A percentile compares a stretch with the other conserved stretches of the same genome.
Conservation (phyloP, 1,140 invertebrate genomes). For the Drosophila pruinosa region DNA sequence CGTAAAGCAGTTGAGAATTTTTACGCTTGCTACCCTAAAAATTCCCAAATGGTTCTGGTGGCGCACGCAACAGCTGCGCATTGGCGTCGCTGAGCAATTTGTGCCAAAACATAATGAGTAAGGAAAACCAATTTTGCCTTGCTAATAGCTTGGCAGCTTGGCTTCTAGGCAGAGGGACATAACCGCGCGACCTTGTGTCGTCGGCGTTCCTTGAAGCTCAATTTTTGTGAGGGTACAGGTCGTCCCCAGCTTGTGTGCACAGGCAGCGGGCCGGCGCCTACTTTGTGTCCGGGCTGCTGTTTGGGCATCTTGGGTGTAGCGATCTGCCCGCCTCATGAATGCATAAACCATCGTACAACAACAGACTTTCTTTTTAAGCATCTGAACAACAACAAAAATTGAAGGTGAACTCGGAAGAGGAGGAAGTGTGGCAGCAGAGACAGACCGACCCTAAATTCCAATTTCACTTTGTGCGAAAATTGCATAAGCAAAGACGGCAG, state of each 20-base stretch:
- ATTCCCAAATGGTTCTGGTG: slow-evolving; percentile 61
- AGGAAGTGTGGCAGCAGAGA: background rate
- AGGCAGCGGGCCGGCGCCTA: slow-evolving; percentile 57
- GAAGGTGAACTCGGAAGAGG: too few relatives aligned
- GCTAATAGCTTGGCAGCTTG: slow-evolving; percentile 75
- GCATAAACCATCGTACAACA: background rate
- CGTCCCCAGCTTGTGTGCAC: slow-evolving; percentile 54
- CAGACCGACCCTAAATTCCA: slow-evolving; percentile 34
- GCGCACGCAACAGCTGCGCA: background rate
- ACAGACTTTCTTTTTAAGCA: slow-evolving; percentile 12
- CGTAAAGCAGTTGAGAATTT: slow-evolving; percentile 21
- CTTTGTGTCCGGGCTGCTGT: slow-evolving; percentile 62
- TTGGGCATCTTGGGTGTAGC: slow-evolving; percentile 56
- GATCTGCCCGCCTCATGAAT: slow-evolving; percentile 60
- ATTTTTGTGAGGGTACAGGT: slow-evolving; percentile 81
- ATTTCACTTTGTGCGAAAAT: slow-evolving; percentile 56
- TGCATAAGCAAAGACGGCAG: slow-evolving; percentile 54
- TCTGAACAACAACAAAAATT: too few relatives aligned
- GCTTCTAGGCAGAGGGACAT: slow-evolving; percentile 71
- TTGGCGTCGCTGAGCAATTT: background rate
- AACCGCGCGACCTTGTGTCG: background rate
- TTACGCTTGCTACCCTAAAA: background rate
- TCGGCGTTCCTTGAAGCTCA: slow-evolving; percentile 59
- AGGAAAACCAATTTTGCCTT: slow-evolving; percentile 80
- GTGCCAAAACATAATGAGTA: slow-evolving; percentile 82